Conservation (phyloP, 92 coral and sea anemone species). For the Metridium senile region DNA sequence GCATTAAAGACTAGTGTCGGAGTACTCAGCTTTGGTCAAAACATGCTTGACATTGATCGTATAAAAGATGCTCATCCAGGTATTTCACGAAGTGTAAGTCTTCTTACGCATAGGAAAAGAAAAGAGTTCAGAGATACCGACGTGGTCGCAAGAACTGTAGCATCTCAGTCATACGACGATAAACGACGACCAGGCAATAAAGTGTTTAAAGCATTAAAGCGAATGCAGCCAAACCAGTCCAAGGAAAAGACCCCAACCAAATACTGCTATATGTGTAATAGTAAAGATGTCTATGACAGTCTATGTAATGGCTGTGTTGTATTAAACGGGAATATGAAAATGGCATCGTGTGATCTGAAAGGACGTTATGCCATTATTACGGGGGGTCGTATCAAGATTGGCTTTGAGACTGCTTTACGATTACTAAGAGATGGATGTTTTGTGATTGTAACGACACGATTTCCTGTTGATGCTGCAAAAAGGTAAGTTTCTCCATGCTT, state of each 20-base stretch:
- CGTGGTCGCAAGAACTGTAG: neutral
- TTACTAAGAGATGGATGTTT: constrained; percentile 40
- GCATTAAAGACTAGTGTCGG: constrained; percentile 30
- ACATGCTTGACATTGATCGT: constrained; percentile 20
- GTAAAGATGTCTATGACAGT: neutral
- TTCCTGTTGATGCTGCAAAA: constrained; percentile 32
- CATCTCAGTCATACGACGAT: constrained; percentile 9
- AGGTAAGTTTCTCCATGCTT: no score
- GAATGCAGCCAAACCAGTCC: constrained; percentile 8
- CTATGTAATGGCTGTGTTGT: constrained; percentile 18
- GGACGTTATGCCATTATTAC: constrained; percentile 40
- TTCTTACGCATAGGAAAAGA: neutral
- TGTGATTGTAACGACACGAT: constrained; percentile 37
- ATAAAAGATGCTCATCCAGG: constrained; percentile 42
- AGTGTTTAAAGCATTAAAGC: constrained; percentile 25
- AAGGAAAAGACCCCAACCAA: neutral
- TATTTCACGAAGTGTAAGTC: constrained; percentile 6
- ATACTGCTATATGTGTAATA: constrained; percentile 34
- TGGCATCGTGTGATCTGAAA: constrained; percentile 21
- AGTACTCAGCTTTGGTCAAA: constrained; percentile 22
- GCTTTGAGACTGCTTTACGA: constrained; percentile 34
- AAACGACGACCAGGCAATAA: constrained; percentile 28
- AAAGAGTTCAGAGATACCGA: neutral
- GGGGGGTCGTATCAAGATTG: constrained; percentile 50
- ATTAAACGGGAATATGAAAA: constrained; percentile 27